phyloP scores from a whole-genome alignment of 2,113 vertebrate genomes.

The Pterophyllum scalare region DNA sequence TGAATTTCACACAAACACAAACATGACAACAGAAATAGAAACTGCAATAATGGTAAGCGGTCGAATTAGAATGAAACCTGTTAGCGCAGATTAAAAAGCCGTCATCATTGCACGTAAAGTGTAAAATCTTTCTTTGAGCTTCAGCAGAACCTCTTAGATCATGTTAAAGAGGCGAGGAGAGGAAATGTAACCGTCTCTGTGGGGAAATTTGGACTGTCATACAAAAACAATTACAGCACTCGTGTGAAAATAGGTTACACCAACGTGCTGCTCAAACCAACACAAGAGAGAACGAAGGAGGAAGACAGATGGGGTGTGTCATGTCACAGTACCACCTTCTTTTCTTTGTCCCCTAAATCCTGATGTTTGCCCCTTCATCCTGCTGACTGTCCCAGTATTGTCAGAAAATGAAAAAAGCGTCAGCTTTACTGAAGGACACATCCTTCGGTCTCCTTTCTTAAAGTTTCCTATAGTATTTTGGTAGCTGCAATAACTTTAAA shows the following conservation, averaged over 20 bases:
- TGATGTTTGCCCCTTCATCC: conserved; percentile 21
- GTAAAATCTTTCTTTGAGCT: conserved; percentile 9
- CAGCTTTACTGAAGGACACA: conserved; percentile 15
- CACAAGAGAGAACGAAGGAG: not conserved
- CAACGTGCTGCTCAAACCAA: not conserved
- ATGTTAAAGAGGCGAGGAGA: not conserved
- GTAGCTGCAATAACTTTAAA: not conserved
- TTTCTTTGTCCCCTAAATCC: conserved; percentile 33
- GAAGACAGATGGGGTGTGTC: conserved; percentile 8
- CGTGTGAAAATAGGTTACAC: not conserved
- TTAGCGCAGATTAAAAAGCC: conserved; percentile 9
- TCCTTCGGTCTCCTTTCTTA: not conserved
- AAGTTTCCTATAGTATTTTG: not conserved
- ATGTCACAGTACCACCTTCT: not conserved
- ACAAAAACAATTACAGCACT: not conserved
- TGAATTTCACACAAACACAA: not conserved
- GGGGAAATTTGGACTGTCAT: not conserved
- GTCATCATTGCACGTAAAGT: not conserved
- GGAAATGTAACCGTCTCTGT: not conserved
- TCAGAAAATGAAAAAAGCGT: not conserved
- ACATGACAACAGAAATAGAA: not conserved
- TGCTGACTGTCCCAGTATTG: not conserved
- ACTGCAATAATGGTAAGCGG: not conserved
- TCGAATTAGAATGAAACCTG: conserved; percentile 2
- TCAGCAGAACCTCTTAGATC: not conserved